Base-by-base conservation (phyloP, 2,888 invertebrate genomes). In the Prosopocoilus inquinatus region DNA sequence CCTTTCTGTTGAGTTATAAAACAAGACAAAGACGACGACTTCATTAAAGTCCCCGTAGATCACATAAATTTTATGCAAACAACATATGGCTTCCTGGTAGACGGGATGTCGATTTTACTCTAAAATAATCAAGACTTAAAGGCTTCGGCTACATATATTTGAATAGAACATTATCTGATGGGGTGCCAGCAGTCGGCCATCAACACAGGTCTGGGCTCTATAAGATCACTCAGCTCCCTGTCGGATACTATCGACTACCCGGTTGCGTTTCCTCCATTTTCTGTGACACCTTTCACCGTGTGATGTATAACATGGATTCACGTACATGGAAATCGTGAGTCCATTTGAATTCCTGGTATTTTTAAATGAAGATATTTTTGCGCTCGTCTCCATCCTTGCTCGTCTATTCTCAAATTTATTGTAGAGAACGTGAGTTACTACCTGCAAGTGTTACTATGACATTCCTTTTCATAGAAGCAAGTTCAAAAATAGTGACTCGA, bases 281-380 rank as follows among this genome's bases (percentile, higher is more conserved):
- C 68, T 69, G 70, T 70, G 71, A 65, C 70, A 70, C 70, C 73
- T 71, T 70, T 73, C 71, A 70, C 68, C 61, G 61, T 56, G 48
- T 72, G 71, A 73, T 72, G 67, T 68, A 71, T 67, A 69, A 68
- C 68, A 66, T 62, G 63, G 67, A 63, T 63, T 66, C 59, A 59
- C 66, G 50, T 70, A 70, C 73, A 70, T 69, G 68, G 67, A 60
- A 62, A 62, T 54, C 62, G 63, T 64, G 63, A 62, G 54, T 57
- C 50, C 55, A 58, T 58, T 60, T 58, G 57, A 58, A 63, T 63
- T 63, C 58, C 47, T 59, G 52, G 53, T 48, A 59, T 51, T 58
- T 52, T 57, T 57, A 39, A 50, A 53, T 49, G 43, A 53, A 55
- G 49, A 50, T 12, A 55, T 58, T 58, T 58, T 58, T 58, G 9